phyloP scores from a whole-genome alignment of 2,797 vertebrate species.

The Sarcophilus harrisii region DNA sequence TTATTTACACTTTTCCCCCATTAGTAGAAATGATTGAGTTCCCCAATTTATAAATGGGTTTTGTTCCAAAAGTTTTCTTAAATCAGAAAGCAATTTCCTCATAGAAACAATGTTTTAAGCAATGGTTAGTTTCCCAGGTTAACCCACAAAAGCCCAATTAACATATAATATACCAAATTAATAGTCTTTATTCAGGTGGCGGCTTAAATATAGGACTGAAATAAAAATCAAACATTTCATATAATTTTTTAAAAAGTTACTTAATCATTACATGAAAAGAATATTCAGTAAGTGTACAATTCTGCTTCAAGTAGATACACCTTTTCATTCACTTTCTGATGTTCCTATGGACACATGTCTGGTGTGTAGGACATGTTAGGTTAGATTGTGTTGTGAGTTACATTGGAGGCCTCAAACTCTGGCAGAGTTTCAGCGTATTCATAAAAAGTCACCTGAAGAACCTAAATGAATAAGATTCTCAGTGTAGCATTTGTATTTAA shows the following conservation, averaged over 20 bases:
- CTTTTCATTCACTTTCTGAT: background rate
- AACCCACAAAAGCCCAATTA: background rate
- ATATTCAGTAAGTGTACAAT: background rate
- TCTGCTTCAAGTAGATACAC: background rate
- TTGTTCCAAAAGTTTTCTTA: background rate
- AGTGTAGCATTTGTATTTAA: background rate
- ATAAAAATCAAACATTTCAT: background rate
- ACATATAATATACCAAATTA: background rate
- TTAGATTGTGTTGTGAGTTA: background rate
- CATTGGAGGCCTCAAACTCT: background rate
- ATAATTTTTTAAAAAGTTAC: background rate
- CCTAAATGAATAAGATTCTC: background rate
- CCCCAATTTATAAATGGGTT: background rate
- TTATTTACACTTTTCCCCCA: conserved; percentile 67
- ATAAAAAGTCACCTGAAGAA: background rate
- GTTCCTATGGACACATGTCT: background rate
- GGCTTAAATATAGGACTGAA: background rate
- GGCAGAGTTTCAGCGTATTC: background rate
- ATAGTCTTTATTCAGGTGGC: background rate
- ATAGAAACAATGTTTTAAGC: background rate
- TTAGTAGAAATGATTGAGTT: conserved; percentile 53
- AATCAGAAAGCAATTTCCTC: background rate
- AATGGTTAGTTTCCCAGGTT: background rate
- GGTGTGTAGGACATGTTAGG: background rate
- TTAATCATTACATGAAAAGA: background rate